A percentile compares a stretch with the other conserved stretches of the same genome.
These are phyloP conservation scores for Drosophila parabipectinata DNA, from an alignment of 1,140 invertebrate genomes.

Conservation along the genomic window DNA sequence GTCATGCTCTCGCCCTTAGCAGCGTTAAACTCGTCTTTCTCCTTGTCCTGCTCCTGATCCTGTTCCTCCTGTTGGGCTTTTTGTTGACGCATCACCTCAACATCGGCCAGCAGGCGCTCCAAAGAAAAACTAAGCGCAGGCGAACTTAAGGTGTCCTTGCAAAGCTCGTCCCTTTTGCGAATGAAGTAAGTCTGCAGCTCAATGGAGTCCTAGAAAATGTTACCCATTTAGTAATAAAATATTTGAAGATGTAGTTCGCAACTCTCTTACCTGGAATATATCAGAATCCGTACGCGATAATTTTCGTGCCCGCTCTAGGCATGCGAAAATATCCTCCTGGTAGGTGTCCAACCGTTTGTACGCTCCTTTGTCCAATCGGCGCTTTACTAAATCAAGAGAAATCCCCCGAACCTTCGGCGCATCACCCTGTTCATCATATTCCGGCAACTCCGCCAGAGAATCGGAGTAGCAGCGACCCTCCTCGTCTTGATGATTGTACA, in stretches of 20 bases:
- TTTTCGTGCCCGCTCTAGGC: conserved; percentile 94
- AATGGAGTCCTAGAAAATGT: conserved; percentile 91
- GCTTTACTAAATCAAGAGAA: conserved; percentile 93
- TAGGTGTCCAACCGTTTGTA: conserved; percentile 97
- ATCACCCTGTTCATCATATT: conserved; percentile 91
- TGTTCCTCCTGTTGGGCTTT: conserved; percentile 94
- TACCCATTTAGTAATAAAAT: neutral
- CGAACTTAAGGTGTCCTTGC: conserved; percentile 92
- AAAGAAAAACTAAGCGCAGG: conserved; percentile 93
- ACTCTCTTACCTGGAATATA: conserved; percentile 86
- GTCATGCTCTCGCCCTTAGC: conserved; percentile 81
- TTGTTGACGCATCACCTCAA: conserved; percentile 90
- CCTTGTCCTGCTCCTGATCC: conserved; percentile 85
- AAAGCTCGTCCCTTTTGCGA: conserved; percentile 89
- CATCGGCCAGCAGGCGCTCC: conserved; percentile 88
- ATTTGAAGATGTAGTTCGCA: no score
- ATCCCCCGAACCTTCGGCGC: conserved; percentile 89
- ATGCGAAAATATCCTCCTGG: conserved; percentile 98
- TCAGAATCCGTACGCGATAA: conserved; percentile 96
- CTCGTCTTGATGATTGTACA: conserved; percentile 98
- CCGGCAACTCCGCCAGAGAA: conserved; percentile 96
- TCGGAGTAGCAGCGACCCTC: conserved; percentile 98
- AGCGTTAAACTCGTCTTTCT: conserved; percentile 69
- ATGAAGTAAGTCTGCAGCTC: conserved; percentile 97
- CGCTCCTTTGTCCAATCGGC: conserved; percentile 92